Evolutionary conservation across 1,140 invertebrate genomes (phyloP), one percentile per base, ranked within the genome.

Genomic region (Xylocopa sonorina): DNA sequence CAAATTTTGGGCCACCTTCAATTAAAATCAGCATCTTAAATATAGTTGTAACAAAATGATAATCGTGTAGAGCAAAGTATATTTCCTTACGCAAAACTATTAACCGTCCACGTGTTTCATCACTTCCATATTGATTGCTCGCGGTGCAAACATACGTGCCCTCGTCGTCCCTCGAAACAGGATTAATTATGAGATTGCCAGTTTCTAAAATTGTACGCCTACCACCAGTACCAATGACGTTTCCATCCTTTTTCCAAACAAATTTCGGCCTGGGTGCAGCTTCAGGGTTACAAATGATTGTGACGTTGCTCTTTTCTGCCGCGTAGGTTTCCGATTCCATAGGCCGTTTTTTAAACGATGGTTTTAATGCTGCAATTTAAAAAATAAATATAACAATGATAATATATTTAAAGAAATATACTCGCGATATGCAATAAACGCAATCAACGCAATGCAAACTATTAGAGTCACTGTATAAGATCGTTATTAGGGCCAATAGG

Each of bases 281-380:
- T 94, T 99, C 98, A 0, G 98, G 98, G 86, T 97, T 95, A 92
- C 98, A 99, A 51, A 95, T 94, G 67, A 99, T 96, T 0, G 98
- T 99, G 0, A 98, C 96, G 92, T 99, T 99, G 53, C 97, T 97
- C 78, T 95, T 95, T 91, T 98, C 96, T 3, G 97, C 97, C 0
- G 97, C 98, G 92, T 98, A 98, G 24, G 96, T 97, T 92, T 98
- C 97, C 0, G 95, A 93, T 90, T 97, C 96, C 46, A 99, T 91
- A 4, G 98, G 98, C 68, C 94, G 94, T 91, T 99, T 99, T 82
- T 96, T 96, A 91, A 99, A 99, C 2, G 97, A 96, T 32, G 98
- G 98, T 88, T 95, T 95, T 81, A 99, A 94, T 34, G 96, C 96
- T 96, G 80, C 67, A 83, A 86, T 83, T 76, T 60, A 4, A 24